Percentiles rank a stretch among this genome's conserved stretches.
These are phyloP conservation scores for Aporophyla lueneburgensis DNA, from an alignment of 2,888 invertebrate species.

Conservation along the genomic window DNA sequence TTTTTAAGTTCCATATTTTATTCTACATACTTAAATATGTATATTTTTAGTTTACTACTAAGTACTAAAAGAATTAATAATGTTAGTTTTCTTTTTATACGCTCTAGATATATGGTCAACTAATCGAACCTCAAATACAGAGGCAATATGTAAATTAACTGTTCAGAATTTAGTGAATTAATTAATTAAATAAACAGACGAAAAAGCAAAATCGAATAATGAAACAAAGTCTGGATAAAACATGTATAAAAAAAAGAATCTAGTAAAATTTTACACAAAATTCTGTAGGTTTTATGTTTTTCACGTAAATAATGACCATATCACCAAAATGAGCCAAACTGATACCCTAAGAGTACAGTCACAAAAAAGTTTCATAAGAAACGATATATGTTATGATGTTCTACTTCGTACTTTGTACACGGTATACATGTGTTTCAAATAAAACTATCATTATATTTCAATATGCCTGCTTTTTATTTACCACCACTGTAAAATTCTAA, in stretches of 20 bases:
- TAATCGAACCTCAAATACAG: background rate
- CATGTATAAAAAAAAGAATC: no score
- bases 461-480: constrained; percentile 34
- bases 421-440: constrained; percentile 57
- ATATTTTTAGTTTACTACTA: constrained; percentile 27
- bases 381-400: constrained; percentile 38
- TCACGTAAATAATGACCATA: background rate
- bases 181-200: background rate
- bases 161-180: background rate
- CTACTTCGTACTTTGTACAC: constrained; percentile 40
- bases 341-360: constrained; percentile 19
- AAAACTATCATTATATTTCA: constrained; percentile 62
- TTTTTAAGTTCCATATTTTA: background rate
- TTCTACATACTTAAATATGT: background rate
- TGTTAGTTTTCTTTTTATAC: constrained; percentile 12
- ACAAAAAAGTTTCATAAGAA: constrained; percentile 18
- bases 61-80: constrained; percentile 10
- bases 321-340: background rate
- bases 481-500: background rate
- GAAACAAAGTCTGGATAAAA: no score
- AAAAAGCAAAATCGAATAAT: no score
- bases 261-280: background rate
- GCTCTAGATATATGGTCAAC: background rate
- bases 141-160: background rate
- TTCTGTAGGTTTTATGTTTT: background rate